Evolutionary conservation across 53 echinoderm and acorn worm genomes (phyloP), one percentile per base, ranked within the genome.

Genomic region (Patiria pectinifera): DNA sequence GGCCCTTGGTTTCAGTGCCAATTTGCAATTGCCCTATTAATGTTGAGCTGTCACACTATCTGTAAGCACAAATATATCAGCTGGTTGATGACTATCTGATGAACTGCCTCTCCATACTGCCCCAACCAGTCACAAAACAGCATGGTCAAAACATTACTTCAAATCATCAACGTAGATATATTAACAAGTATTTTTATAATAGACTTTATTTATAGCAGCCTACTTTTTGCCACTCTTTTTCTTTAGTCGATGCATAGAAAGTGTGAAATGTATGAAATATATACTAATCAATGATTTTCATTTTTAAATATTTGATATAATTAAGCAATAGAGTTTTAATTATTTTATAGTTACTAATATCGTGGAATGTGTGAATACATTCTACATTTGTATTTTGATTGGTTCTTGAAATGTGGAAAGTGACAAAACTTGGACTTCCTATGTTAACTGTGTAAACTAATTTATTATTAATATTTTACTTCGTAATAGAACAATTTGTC

Each of bases 151-250:
- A 60, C 60, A 60, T 60, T 60, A 60, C 60, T 60, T 60, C 14
- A 66, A 66, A 66, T 66, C 3, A 66, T 66, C 66, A 1, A 16
- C 15, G 4, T 13, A 53, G 53, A 11, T 12, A 76, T 76, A 76
- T 76, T 26, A 26, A 76, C 44, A 43, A 60, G 76, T 87, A 87
- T 87, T 87, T 87, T 87, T 87, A 59, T 87, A 87, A 76, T 78
- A 87, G 59, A 76, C 25, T 87, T 85, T 87, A 87, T 87, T 87
- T 87, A 87, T 87, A 76, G 76, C 35, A 77, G 87, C 87, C 19
- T 87, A 87, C 9, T 59, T 58, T 87, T 58, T 22, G 26, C 77
- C 48, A 48, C 45, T 21, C 2, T 49, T 48, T 53, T 58, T 72
- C 49, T 11, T 47, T 48, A 45, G 62, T 86, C 16, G 21, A 72